Conservation (phyloP, 2,797 vertebrate species). For the Malacoctenus gilli region DNA sequence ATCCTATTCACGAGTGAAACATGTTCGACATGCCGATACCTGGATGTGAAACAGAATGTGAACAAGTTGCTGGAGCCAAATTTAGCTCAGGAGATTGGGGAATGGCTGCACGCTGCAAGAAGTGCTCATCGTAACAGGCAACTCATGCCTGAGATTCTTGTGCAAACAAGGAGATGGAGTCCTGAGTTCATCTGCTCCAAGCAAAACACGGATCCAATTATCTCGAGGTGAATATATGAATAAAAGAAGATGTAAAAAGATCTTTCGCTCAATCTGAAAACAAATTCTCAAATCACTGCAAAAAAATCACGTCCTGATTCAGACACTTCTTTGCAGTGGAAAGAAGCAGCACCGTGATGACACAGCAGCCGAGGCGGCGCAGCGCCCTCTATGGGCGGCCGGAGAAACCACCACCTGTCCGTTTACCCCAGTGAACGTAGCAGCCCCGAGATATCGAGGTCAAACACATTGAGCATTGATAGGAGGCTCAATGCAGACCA, state of each 20-base stretch:
- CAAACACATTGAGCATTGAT: slow-evolving; percentile 35
- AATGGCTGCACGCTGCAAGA: slow-evolving; percentile 5
- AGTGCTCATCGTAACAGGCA: background rate
- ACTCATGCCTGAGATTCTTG: too few relatives aligned
- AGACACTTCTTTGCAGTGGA: slow-evolving; percentile 23
- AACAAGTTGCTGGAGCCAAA: slow-evolving; percentile 23
- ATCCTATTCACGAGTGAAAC: slow-evolving; percentile 27
- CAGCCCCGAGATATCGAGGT: slow-evolving; percentile 46
- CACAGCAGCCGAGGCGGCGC: slow-evolving; percentile 41
- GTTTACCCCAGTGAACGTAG: slow-evolving; percentile 31
- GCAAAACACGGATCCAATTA: too few relatives aligned
- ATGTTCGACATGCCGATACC: slow-evolving; percentile 25
- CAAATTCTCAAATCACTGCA: background rate
- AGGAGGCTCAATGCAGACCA: slow-evolving; percentile 2
- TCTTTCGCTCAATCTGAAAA: background rate
- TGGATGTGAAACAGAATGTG: slow-evolving; percentile 27
- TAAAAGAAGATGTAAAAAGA: background rate
- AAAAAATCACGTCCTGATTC: background rate
- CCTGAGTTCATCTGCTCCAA: too few relatives aligned
- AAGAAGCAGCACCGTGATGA: slow-evolving; percentile 3
- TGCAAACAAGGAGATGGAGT: slow-evolving; percentile 1
- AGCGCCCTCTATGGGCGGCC: slow-evolving; percentile 68
- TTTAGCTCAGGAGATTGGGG: slow-evolving; percentile 7
- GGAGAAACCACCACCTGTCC: background rate
- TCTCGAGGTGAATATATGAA: background rate